Percentiles rank a stretch among this genome's conserved stretches.
Evolutionary conservation across 2,888 invertebrate genomes (phyloP).

Genomic region (Neoaliturus tenellus): DNA sequence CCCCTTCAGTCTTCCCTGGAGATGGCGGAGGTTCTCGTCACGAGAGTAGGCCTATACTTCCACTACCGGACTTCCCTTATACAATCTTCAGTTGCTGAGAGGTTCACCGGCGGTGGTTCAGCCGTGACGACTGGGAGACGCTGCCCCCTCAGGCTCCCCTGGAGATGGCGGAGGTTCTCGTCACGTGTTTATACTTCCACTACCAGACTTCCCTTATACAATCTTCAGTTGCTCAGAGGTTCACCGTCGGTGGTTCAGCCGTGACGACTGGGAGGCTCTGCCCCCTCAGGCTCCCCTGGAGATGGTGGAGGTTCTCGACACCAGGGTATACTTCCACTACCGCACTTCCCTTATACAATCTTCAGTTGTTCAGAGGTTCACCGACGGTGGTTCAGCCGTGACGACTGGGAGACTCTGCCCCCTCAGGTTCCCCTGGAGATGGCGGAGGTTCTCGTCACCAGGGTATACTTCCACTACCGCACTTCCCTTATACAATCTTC

Average conservation of each 20-base stretch:
- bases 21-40: no score
- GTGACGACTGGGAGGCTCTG: background rate
- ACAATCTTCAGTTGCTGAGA: no score
- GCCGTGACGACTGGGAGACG: background rate
- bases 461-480: background rate
- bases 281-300: background rate
- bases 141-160: background rate
- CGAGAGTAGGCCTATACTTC: no score
- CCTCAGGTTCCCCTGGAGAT: background rate
- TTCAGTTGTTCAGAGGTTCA: background rate
- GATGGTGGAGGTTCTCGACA: background rate
- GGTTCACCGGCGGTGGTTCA: background rate
- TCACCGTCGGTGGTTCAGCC: background rate
- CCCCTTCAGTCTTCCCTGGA: no score
- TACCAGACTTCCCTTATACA: no score
- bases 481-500: no score
- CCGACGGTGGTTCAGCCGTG: background rate
- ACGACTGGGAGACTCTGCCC: background rate
- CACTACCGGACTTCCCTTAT: no score
- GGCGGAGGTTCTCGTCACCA: background rate
- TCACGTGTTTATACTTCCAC: background rate
- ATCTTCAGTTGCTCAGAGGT: no score
- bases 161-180: background rate
- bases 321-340: background rate
- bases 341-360: no score